Evolutionary conservation across 1,140 invertebrate species (phyloP).

Genomic region (Aleiodes sp.): DNA sequence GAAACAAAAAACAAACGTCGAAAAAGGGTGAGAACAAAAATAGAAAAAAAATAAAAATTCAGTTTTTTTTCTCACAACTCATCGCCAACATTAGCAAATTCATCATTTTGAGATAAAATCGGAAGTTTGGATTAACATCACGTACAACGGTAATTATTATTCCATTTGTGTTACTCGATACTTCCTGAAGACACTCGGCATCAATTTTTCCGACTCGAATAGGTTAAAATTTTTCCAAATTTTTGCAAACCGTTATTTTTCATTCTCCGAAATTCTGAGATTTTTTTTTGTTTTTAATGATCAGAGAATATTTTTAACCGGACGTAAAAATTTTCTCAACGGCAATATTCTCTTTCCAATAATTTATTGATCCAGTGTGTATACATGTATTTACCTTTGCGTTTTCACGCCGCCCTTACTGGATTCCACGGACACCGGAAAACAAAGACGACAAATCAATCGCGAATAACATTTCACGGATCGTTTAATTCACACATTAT

Average conservation of each 20-base stretch:
- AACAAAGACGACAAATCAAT: background rate
- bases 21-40: slow-evolving; percentile 25
- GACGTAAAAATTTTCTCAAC: too few relatives aligned
- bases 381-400: slow-evolving; percentile 30
- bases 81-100: background rate
- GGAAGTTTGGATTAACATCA: background rate
- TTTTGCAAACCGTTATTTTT: too few relatives aligned
- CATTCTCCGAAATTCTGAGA: too few relatives aligned
- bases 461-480: background rate
- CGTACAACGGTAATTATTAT: slow-evolving; percentile 7
- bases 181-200: background rate
- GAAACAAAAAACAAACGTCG: too few relatives aligned
- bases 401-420: slow-evolving; percentile 31
- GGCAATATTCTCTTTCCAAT: slow-evolving; percentile 26
- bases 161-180: slow-evolving; percentile 17
- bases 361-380: slow-evolving; percentile 35
- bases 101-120: slow-evolving; percentile 9
- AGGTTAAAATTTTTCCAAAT: background rate
- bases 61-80: background rate
- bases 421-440: background rate
- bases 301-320: too few relatives aligned
- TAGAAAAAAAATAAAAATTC: background rate
- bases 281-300: too few relatives aligned
- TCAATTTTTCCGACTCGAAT: background rate
- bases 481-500: background rate